Percentiles rank a stretch among this genome's conserved stretches.
Conservation (phyloP, 2,888 invertebrate species). For the Andrena marginata region DNA sequence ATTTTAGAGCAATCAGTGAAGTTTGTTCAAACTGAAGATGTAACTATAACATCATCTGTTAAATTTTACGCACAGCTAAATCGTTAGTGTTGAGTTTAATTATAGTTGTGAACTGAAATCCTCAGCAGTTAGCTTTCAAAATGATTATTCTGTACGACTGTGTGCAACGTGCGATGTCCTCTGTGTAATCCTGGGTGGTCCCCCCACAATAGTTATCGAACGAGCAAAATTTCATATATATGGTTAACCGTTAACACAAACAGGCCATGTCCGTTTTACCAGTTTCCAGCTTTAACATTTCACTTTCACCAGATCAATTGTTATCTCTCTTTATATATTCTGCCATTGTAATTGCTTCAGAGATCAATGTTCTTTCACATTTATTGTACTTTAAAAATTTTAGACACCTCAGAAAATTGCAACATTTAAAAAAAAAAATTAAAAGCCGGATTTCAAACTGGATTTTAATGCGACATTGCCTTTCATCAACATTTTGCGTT, state of each 20-base stretch:
- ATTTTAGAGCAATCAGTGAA: no score
- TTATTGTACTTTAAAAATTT: neutral
- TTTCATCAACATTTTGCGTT: neutral
- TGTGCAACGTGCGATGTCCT: neutral
- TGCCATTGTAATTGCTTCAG: no score
- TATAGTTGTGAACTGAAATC: slow-evolving; percentile 19
- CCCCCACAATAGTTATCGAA: slow-evolving; percentile 43
- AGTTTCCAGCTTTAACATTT: neutral
- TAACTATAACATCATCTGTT: neutral
- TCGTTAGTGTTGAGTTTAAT: neutral
- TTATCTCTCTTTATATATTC: neutral
- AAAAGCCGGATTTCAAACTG: no score
- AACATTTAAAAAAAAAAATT: neutral
- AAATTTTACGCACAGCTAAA: neutral
- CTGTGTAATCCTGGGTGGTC: slow-evolving; percentile 48
- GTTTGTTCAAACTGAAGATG: no score
- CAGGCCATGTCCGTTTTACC: neutral
- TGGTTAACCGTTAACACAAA: slow-evolving; percentile 4
- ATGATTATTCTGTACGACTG: slow-evolving; percentile 26
- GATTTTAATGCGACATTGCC: neutral
- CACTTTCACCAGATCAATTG: neutral
- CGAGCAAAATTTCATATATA: slow-evolving; percentile 13
- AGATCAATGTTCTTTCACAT: no score
- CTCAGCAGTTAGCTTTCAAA: neutral
- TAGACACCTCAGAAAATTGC: neutral